Evolutionary conservation across 2,888 invertebrate genomes (phyloP).

Genomic region (Scaptomyza caliginosa): DNA sequence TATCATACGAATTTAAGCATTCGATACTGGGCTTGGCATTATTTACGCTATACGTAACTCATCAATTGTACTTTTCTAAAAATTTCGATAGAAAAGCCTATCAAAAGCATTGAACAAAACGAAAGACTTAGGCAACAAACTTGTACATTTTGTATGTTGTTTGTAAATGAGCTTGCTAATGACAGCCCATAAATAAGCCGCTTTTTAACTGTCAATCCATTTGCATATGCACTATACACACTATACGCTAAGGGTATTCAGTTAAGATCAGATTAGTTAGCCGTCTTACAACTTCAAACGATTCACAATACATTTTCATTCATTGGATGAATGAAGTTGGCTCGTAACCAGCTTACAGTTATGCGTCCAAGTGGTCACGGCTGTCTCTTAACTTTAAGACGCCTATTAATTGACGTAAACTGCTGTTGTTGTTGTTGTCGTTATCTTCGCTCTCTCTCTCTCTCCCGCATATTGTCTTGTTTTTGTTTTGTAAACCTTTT

Average conservation of each 20-base stretch:
- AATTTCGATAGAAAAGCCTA: neutral
- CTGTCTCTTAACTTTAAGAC: constrained; percentile 15
- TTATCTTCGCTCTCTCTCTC: neutral
- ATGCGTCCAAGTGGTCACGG: constrained; percentile 13
- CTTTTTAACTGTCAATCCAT: constrained; percentile 18
- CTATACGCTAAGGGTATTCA: neutral
- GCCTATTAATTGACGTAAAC: constrained; percentile 21
- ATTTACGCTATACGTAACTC: constrained; percentile 9
- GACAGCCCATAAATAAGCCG: constrained; percentile 18
- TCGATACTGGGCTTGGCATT: neutral
- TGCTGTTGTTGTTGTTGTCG: neutral
- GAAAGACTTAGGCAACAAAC: constrained; percentile 63
- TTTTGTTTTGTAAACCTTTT: neutral
- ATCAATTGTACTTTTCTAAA: neutral
- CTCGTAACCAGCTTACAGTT: constrained; percentile 27
- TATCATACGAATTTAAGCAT: neutral
- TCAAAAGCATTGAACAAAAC: constrained; percentile 12
- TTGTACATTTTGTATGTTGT: neutral
- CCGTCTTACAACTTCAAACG: constrained; percentile 1
- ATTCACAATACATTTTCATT: constrained; percentile 29
- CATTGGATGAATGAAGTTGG: constrained; percentile 47
- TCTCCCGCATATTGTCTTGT: neutral
- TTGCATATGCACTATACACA: constrained; percentile 12
- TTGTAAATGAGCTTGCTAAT: constrained; percentile 10
- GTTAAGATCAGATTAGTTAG: neutral